Evolutionary conservation across 2,113 vertebrate genomes (phyloP), one percentile per base, ranked within the genome.

Genomic region (Elachura formosa): DNA sequence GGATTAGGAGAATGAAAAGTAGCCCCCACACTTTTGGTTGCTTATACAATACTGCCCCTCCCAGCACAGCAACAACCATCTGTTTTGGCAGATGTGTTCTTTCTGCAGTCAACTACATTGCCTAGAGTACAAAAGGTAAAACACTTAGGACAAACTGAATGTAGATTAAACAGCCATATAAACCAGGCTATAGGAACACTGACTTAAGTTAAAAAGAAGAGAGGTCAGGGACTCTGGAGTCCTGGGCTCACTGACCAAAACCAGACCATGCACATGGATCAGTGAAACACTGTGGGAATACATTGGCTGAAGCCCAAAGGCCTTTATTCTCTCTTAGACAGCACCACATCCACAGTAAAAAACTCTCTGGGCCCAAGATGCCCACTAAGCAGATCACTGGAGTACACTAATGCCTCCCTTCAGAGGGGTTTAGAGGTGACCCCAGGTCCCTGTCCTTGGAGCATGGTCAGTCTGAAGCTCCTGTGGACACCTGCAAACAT

Each of bases 1-100:
- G 58, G 88, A 91, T 91, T 93, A 88, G 46, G 46, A 69, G 62
- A 96, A 81, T 63, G 62, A 85, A 82, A 91, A 87, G 28, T 66
- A 91, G 73, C 41, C 67, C 64, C 59, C 51, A 41, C 41, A 8
- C 9, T 72, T 78, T 66, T 0, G 1, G 43, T 46, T 94, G 61
- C 40, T 90, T 61, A 51, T 41, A 69, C 29, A 94, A 43, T 15
- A 45, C 12, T 75, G 56, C 61, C 33, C 36, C 81, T 87, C 52
- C 51, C 58, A 91, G 52, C 48, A 62, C 21, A 66, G 67, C 52
- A 85, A 73, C 33, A 56, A n/a, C 40, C 29, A 81, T 73, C 67
- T 93, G 71, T 76, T 94, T 93, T 54, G 46, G 19, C 19, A 66
- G 68, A 80, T 21, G 17, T 54, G 26, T 1, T 71, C 15, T 56